Conservation (phyloP, 2,797 vertebrate genomes). For the Tachyglossus aculeatus region DNA sequence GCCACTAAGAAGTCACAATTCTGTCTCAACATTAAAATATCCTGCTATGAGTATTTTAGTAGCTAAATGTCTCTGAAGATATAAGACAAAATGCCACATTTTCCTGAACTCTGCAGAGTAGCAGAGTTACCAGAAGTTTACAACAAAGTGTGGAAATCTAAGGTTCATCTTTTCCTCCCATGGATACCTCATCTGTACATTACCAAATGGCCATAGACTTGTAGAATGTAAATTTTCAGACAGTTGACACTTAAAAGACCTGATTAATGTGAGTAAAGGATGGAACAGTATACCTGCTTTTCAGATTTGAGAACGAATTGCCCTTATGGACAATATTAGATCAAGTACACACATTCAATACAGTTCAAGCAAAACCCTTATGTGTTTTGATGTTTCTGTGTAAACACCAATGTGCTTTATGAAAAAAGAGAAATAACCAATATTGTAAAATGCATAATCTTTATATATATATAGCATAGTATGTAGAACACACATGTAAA, state of each 20-base stretch:
- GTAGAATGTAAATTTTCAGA: slow-evolving; percentile 4
- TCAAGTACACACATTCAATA: too few species aligned
- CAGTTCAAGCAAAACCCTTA: too few species aligned
- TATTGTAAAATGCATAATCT: too few species aligned
- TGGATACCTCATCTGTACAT: slow-evolving; percentile 12
- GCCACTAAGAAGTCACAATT: too few species aligned
- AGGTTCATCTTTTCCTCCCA: slow-evolving; percentile 14
- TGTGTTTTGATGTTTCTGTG: too few species aligned
- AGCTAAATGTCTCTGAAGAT: slow-evolving; percentile 5
- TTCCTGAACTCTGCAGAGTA: slow-evolving; percentile 23
- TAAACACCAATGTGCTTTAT: too few species aligned
- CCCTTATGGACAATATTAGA: too few species aligned
- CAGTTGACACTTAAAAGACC: neutral
- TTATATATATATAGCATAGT: too few species aligned
- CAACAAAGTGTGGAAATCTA: slow-evolving; percentile 54
- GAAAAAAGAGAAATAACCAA: too few species aligned
- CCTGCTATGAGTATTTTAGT: slow-evolving; percentile 21
- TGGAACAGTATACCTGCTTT: neutral
- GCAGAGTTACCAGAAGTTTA: slow-evolving; percentile 18
- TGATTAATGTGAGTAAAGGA: neutral
- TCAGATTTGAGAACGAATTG: too few species aligned
- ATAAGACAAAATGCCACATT: slow-evolving; percentile 23
- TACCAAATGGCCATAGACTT: neutral
- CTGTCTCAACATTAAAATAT: slow-evolving; percentile 32
- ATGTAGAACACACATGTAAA: too few species aligned